Base-by-base conservation (phyloP, 2,888 invertebrate species). In the Brachylomia viminalis region DNA sequence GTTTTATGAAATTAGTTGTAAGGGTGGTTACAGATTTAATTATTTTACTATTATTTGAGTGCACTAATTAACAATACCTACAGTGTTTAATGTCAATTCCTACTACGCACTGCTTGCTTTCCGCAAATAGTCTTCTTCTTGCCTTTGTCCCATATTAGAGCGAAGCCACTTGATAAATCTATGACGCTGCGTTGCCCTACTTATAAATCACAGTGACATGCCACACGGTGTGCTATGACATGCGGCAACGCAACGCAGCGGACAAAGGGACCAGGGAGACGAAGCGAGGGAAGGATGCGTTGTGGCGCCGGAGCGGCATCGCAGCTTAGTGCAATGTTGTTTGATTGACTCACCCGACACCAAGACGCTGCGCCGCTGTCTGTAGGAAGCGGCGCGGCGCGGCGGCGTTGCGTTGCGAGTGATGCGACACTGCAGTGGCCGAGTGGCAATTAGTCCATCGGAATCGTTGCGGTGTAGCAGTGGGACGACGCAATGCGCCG, bases 1-100 rank as follows among this genome's bases (percentile, higher is more conserved):
- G 64, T 62, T 80, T 80, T 77, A 54, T 65, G 8, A 66, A 49
- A 49, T 83, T 86, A 66, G 73, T 58, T 67, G 13, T 86, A 80
- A 75, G 67, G 72, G 38, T 61, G 73, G 75, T 79, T 56, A 83
- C 75, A 72, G 77, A 59, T 76, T 82, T 15, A 27, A 54, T 72
- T 33, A 15, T 45, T 77, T 30, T 54, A 13, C 23, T 49, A 30
- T n/a, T 17, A 62, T 59, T 68, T 58, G 5, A 61, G 72, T 77
- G 62, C 52, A 65, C 45, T 56, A 13, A 49, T 49, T 17, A n/a
- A 66, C 6, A 49, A 66, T 17, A n/a, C n/a, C n/a, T n/a, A n/a
- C 10, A 49, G 23, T 13, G 27, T 20, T 42, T 42, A 42, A 42
- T 42, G 42, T 1, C 8, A 10, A n/a, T n/a, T 38, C 15, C 10